Conservation (phyloP, 2,888 invertebrate genomes). For the Pollenia griseotomentosa region DNA sequence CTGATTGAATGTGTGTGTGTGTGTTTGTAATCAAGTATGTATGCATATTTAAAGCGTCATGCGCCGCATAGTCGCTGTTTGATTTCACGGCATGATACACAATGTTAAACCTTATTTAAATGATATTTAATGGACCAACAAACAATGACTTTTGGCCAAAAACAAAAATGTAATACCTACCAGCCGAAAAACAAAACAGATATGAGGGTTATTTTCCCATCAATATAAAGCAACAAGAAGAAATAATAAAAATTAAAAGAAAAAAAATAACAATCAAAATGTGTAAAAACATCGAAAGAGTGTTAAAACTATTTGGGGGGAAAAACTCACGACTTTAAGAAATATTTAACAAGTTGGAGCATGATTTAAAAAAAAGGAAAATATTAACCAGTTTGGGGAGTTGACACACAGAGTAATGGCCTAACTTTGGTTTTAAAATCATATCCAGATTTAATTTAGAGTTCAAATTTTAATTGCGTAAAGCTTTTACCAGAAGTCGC, state of each 20-base stretch:
- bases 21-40: background rate
- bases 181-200: conserved; percentile 31
- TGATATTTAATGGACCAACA: conserved; percentile 65
- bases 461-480: too few species aligned
- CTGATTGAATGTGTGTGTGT: conserved; percentile 4
- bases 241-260: background rate
- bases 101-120: conserved; percentile 66
- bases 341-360: conserved; percentile 20
- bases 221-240: conserved; percentile 18
- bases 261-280: background rate
- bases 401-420: too few species aligned
- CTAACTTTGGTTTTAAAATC: too few species aligned
- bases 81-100: conserved; percentile 64
- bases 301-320: conserved; percentile 9
- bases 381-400: background rate
- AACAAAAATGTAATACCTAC: background rate
- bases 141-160: conserved; percentile 57
- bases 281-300: conserved; percentile 33
- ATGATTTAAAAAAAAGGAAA: background rate
- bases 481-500: too few species aligned
- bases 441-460: too few species aligned
- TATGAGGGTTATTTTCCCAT: conserved; percentile 52
- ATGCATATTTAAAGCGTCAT: conserved; percentile 16
- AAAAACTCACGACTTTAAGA: conserved; percentile 19
- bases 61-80: conserved; percentile 43